Conservation (phyloP, 2,888 invertebrate species). For the Megalurothrips usitatus region DNA sequence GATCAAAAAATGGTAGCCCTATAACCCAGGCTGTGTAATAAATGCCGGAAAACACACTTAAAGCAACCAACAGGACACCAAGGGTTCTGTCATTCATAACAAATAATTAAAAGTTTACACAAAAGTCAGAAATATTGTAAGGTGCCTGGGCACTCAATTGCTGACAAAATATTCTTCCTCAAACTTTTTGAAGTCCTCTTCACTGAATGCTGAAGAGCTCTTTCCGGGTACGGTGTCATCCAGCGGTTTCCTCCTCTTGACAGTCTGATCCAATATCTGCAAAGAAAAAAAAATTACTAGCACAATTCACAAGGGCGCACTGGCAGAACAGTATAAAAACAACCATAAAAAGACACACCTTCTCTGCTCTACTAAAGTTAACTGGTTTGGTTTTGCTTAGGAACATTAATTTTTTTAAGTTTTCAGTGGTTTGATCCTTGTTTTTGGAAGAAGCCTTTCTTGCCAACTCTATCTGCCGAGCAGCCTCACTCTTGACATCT, state of each 20-base stretch:
- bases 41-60: conserved; percentile 52
- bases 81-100: conserved; percentile 39
- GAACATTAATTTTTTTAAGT: neutral
- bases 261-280: conserved; percentile 29
- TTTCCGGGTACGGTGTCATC: conserved; percentile 40
- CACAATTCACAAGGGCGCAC: neutral
- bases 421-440: neutral
- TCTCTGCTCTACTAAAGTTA: neutral
- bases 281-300: neutral
- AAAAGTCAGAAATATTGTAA: conserved; percentile 29
- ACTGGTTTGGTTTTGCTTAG: neutral
- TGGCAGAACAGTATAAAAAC: neutral
- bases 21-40: conserved; percentile 63
- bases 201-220: conserved; percentile 61
- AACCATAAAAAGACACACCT: neutral
- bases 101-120: neutral
- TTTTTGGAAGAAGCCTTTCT: neutral
- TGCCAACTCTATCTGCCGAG: neutral
- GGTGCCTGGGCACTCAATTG: conserved; percentile 22
- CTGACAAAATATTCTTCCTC: conserved; percentile 58
- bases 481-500: conserved; percentile 3
- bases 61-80: conserved; percentile 56
- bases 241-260: conserved; percentile 43
- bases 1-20: conserved; percentile 61
- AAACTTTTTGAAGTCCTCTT: conserved; percentile 63